Base-by-base conservation (phyloP, 2,888 invertebrate species). In the Lypha dubia region DNA sequence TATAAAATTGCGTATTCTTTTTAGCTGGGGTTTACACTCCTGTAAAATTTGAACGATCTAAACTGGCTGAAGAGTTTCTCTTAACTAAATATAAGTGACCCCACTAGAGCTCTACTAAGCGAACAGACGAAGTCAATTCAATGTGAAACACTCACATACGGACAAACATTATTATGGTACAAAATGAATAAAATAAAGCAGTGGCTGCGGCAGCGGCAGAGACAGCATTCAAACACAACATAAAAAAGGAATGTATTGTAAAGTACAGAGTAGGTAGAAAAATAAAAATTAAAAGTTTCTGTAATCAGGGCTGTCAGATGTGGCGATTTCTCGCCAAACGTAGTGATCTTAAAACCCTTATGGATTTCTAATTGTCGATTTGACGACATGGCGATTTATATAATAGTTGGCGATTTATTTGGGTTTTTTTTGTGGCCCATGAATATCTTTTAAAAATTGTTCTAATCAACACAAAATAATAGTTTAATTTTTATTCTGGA, bases 11-110 rank as follows among this genome's bases (percentile, higher is more conserved):
- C 46, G 51, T 76, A 8, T 22, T 56, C 51, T 51, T 67, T n/a
- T 41, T 38, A 9, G 15, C n/a, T 8, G 15, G 17, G 41, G 58
- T 58, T 58, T 4, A 0, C n/a, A 32, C 24, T 1, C n/a, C 17
- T 28, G 28, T 8, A 7, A 49, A 28, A 41, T 24, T 65, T 35
- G 3, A 15, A 24, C 46, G 80, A 22, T 79, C 77, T 81, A 49
- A 46, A 79, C 84, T 84, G 74, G 51, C 9, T 70, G 81, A 77
- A 63, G 58, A 79, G 74, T 81, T 70, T 77, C 81, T 84, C 77
- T 81, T 70, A 77, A 84, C 84, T 84, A 74, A 82, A 79, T 63
- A 65, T 22, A 63, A 75, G 58, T 63, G 58, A 70, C 62, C 73
- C 67, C 56, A 77, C 70, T 74, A 70, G 71, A 81, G 75, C 67